Conservation (phyloP, 2,888 invertebrate species). For the Mongoloraphidia duomilia region DNA sequence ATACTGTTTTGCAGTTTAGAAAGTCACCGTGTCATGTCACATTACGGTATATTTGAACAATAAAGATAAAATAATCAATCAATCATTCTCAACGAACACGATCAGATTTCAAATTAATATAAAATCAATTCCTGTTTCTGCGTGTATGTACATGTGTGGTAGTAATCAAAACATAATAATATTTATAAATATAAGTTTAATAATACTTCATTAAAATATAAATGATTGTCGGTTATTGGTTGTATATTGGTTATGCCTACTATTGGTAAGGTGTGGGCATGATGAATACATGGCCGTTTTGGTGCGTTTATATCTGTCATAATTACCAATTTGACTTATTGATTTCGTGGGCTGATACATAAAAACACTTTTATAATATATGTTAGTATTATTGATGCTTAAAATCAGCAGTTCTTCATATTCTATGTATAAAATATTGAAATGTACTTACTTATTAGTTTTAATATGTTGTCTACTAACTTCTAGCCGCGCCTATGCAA, state of each 20-base stretch:
- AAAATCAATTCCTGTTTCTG: background rate
- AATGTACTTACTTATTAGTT: too few relatives aligned
- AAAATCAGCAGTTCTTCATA: too few relatives aligned
- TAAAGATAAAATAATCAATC: too few relatives aligned
- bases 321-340: background rate
- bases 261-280: constrained; percentile 1
- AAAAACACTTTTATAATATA: background rate
- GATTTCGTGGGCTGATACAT: background rate
- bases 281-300: background rate
- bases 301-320: background rate
- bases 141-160: background rate
- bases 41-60: too few relatives aligned
- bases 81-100: too few relatives aligned
- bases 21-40: too few relatives aligned
- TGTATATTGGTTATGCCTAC: background rate
- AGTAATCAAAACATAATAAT: background rate
- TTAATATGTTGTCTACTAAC: too few relatives aligned
- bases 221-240: background rate
- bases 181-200: background rate
- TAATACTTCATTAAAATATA: constrained; percentile 2
- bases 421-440: too few relatives aligned
- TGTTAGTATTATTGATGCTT: too few relatives aligned
- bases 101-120: too few relatives aligned
- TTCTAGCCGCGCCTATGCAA: too few relatives aligned
- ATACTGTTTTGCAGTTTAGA: too few relatives aligned